Conservation (phyloP, 2,888 invertebrate species). For the Hydrotaea diabolus region DNA sequence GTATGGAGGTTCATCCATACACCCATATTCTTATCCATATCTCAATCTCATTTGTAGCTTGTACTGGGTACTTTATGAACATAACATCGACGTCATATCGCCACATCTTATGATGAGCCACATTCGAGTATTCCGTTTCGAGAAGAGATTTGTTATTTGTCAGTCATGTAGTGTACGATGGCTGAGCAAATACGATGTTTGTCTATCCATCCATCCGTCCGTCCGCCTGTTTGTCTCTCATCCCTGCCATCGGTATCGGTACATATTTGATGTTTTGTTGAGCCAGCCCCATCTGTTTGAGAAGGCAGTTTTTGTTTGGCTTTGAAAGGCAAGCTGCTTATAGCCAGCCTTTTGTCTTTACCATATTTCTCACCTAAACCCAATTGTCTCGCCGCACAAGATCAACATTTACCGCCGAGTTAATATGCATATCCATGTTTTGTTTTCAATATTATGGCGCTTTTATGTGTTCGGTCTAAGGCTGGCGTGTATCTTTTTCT, state of each 20-base stretch:
- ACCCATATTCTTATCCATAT: not conserved
- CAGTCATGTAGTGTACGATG: not conserved
- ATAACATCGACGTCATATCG: slow-evolving; percentile 5
- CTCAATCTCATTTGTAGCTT: slow-evolving; percentile 21
- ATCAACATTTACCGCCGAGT: not conserved
- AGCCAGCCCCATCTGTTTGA: not conserved
- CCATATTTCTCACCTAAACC: slow-evolving; percentile 52
- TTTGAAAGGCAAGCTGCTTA: not conserved
- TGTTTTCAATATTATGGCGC: slow-evolving; percentile 18
- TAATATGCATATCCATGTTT: slow-evolving; percentile 17
- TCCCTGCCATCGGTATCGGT: slow-evolving; percentile 29
- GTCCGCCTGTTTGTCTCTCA: not conserved
- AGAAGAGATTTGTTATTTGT: slow-evolving; percentile 9
- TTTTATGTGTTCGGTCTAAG: not conserved
- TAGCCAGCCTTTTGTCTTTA: slow-evolving; percentile 12
- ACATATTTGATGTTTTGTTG: slow-evolving; percentile 45
- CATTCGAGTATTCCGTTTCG: not conserved
- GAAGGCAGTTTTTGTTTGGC: not conserved
- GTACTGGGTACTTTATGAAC: slow-evolving; percentile 4
- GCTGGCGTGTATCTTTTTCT: not conserved
- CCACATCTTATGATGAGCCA: slow-evolving; percentile 4
- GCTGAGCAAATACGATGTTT: not conserved
- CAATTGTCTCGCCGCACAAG: slow-evolving; percentile 38
- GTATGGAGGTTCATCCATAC: not conserved
- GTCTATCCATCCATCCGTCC: not conserved